These are phyloP conservation scores for Drosophila kambysellisi DNA, from an alignment of 2,888 invertebrate species.

Conservation along the genomic window DNA sequence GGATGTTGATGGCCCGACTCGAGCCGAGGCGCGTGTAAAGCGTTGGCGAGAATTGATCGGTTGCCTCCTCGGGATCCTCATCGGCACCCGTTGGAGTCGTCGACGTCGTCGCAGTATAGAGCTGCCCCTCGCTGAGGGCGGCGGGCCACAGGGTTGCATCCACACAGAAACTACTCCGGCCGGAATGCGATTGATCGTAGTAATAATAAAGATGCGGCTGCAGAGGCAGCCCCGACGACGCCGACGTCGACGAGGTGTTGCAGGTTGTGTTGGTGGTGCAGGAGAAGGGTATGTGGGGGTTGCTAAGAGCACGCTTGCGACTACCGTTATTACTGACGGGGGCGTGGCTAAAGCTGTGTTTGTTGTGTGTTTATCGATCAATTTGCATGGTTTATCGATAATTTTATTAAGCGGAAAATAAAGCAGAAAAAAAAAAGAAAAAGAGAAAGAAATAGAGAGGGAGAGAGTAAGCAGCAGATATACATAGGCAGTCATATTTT, in stretches of 20 bases:
- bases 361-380: neutral
- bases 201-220: slow-evolving; percentile 72
- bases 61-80: slow-evolving; percentile 73
- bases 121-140: slow-evolving; percentile 59
- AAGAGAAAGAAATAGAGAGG: slow-evolving; percentile 38
- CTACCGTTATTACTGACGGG: slow-evolving; percentile 40
- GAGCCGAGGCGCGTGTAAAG: slow-evolving; percentile 57
- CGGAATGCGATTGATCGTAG: slow-evolving; percentile 73
- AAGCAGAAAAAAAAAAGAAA: slow-evolving; percentile 15
- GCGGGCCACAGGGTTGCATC: slow-evolving; percentile 76
- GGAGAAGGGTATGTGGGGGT: slow-evolving; percentile 73
- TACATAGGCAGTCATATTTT: slow-evolving; percentile 6
- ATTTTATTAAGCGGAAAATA: slow-evolving; percentile 23
- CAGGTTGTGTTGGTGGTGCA: neutral
- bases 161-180: slow-evolving; percentile 77
- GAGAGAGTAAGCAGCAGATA: slow-evolving; percentile 55
- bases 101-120: slow-evolving; percentile 35
- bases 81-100: slow-evolving; percentile 40
- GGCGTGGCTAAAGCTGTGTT: slow-evolving; percentile 18
- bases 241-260: slow-evolving; percentile 13
- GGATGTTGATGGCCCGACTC: slow-evolving; percentile 81
- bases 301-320: slow-evolving; percentile 82
- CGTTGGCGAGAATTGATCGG: slow-evolving; percentile 81
- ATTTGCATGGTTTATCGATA: neutral
- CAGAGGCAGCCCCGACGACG: slow-evolving; percentile 1